Conservation (phyloP, 2,888 invertebrate species). For the Halictus quadricinctus region DNA sequence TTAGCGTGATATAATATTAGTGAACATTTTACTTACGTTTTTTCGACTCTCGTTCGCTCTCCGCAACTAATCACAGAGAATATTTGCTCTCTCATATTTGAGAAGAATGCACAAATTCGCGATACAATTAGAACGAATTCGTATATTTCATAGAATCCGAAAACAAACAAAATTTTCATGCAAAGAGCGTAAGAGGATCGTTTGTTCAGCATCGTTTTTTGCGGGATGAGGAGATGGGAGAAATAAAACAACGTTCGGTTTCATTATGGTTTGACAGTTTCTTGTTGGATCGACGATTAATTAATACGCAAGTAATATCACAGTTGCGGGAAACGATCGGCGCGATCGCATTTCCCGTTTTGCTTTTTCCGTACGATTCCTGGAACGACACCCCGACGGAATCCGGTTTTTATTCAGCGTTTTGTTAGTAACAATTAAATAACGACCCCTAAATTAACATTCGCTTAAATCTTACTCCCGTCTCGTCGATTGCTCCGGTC, state of each 20-base stretch:
- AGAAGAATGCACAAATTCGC: neutral
- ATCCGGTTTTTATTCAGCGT: conserved; percentile 70
- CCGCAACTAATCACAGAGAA: neutral
- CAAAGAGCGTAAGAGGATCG: neutral
- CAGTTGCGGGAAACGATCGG: conserved; percentile 77
- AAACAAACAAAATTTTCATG: neutral
- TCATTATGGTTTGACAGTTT: conserved; percentile 70
- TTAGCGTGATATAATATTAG: neutral
- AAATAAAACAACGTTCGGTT: conserved; percentile 61
- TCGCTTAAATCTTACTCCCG: conserved; percentile 47
- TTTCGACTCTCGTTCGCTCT: neutral
- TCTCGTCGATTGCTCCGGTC: conserved; percentile 55
- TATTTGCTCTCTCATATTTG: neutral
- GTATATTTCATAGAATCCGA: neutral
- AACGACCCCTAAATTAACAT: conserved; percentile 70
- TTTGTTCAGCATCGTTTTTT: neutral
- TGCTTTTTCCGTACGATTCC: conserved; percentile 68
- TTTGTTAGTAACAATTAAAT: conserved; percentile 77
- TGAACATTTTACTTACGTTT: neutral
- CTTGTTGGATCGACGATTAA: conserved; percentile 78
- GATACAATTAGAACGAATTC: neutral
- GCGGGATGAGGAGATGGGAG: neutral
- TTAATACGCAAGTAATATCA: conserved; percentile 82
- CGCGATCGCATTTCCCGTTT: conserved; percentile 68
- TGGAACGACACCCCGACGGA: conserved; percentile 65